Evolutionary conservation across 2,113 vertebrate species (phyloP).

Genomic region (Circaetus cinerascens): DNA sequence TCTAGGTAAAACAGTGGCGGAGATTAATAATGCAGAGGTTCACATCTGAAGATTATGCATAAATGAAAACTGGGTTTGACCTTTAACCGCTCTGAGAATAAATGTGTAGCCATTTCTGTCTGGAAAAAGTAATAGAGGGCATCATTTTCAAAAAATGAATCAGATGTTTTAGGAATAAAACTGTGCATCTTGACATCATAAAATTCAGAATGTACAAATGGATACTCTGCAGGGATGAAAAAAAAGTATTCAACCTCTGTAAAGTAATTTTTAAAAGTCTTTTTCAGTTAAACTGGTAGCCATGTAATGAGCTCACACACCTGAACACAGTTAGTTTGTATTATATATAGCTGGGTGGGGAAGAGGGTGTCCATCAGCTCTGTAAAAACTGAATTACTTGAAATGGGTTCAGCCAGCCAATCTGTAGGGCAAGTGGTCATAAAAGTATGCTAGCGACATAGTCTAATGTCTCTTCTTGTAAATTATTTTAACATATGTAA

Average conservation of each 20-base stretch:
- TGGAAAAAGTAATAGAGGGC: background rate
- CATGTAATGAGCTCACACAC: background rate
- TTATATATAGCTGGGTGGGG: background rate
- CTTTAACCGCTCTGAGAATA: background rate
- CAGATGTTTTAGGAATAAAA: background rate
- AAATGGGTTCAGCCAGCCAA: background rate
- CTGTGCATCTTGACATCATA: background rate
- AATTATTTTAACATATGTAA: slow-evolving; percentile 18
- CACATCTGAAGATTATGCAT: background rate
- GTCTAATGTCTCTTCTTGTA: background rate
- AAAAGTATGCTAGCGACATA: background rate
- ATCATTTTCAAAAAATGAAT: background rate
- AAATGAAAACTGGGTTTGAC: background rate
- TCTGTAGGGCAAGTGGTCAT: background rate
- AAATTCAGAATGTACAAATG: background rate
- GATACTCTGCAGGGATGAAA: background rate
- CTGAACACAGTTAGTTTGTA: background rate
- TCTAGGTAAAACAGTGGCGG: background rate
- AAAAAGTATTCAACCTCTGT: background rate
- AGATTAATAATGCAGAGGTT: background rate
- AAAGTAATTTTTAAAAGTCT: background rate
- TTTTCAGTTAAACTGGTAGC: background rate
- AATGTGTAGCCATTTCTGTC: background rate
- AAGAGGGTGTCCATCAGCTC: background rate
- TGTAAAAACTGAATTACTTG: background rate